Percentiles rank a stretch among this genome's conserved stretches.
These are phyloP conservation scores for Chromis chromis DNA, from an alignment of 2,797 vertebrate genomes.

Conservation along the genomic window DNA sequence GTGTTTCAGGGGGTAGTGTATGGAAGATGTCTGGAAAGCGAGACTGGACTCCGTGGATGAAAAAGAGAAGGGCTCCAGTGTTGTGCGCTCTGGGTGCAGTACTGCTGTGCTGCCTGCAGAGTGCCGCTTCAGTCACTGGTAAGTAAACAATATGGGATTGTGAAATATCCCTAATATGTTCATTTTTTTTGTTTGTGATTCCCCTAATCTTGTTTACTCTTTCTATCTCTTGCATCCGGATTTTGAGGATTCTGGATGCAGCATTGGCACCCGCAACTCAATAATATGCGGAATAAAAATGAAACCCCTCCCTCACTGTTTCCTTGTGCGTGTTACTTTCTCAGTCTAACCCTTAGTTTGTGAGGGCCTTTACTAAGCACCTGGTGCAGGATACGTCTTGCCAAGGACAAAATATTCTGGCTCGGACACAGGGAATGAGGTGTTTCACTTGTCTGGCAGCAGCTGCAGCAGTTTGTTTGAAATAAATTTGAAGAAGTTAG, in stretches of 20 bases:
- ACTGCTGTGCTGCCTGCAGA: constrained; percentile 82
- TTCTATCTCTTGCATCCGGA: background rate
- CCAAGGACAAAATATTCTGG: constrained; percentile 57
- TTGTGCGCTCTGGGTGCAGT: constrained; percentile 80
- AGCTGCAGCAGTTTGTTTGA: constrained; percentile 64
- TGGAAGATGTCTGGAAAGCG: constrained; percentile 85
- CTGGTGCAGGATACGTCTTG: constrained; percentile 47
- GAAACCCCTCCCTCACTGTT: background rate
- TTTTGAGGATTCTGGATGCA: background rate
- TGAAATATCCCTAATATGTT: background rate
- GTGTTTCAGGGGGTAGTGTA: constrained; percentile 79
- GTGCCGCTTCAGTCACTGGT: constrained; percentile 72
- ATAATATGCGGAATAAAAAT: background rate
- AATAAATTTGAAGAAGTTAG: constrained; percentile 47
- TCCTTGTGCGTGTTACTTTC: background rate
- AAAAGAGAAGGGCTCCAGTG: constrained; percentile 78
- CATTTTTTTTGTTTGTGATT: background rate
- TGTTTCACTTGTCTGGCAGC: constrained; percentile 63
- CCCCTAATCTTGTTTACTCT: background rate
- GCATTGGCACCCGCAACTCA: background rate
- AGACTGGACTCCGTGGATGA: constrained; percentile 83
- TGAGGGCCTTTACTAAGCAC: constrained; percentile 57
- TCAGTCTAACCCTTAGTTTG: constrained; percentile 1
- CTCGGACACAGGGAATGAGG: constrained; percentile 36
- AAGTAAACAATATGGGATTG: constrained; percentile 45